A percentile compares a stretch with the other conserved stretches of the same genome.
Evolutionary conservation across 2,113 vertebrate genomes (phyloP).

Genomic region (Laterallus jamaicensis): DNA sequence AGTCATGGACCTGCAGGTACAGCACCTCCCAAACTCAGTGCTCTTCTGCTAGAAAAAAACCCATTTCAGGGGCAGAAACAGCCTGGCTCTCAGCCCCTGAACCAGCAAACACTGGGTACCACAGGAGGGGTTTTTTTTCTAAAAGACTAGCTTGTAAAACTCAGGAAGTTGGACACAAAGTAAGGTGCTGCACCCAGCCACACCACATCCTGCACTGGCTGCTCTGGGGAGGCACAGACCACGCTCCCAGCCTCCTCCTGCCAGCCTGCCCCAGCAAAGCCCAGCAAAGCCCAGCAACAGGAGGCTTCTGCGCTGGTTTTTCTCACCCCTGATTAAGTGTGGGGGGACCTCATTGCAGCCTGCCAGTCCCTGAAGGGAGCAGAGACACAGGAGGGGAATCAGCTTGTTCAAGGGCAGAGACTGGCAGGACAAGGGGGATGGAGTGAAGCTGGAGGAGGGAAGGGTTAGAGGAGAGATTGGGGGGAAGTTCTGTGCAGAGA

Average conservation of each 20-base stretch:
- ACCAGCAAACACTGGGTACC: background rate
- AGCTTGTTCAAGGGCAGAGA: too few relatives aligned
- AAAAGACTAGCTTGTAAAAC: background rate
- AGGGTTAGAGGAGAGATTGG: too few relatives aligned
- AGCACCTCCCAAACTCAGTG: background rate
- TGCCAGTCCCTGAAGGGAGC: too few relatives aligned
- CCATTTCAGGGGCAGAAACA: background rate
- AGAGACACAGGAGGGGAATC: too few relatives aligned
- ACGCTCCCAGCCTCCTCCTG: too few relatives aligned
- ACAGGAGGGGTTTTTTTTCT: background rate
- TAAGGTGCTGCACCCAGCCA: accelerated
- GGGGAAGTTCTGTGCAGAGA: too few relatives aligned
- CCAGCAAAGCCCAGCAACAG: background rate
- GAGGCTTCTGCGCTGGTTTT: accelerated
- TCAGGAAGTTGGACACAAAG: background rate
- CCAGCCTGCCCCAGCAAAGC: accelerated
- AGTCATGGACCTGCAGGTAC: background rate
- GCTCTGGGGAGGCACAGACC: accelerated
- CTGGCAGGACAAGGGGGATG: too few relatives aligned
- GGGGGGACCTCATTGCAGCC: too few relatives aligned
- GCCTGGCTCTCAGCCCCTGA: background rate
- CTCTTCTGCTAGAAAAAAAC: background rate
- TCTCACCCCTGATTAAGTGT: background rate
- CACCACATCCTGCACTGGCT: accelerated
- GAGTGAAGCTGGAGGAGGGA: too few relatives aligned